phyloP scores from a whole-genome alignment of 1,140 invertebrate species.

The Trichomalopsis sarcophagae region DNA sequence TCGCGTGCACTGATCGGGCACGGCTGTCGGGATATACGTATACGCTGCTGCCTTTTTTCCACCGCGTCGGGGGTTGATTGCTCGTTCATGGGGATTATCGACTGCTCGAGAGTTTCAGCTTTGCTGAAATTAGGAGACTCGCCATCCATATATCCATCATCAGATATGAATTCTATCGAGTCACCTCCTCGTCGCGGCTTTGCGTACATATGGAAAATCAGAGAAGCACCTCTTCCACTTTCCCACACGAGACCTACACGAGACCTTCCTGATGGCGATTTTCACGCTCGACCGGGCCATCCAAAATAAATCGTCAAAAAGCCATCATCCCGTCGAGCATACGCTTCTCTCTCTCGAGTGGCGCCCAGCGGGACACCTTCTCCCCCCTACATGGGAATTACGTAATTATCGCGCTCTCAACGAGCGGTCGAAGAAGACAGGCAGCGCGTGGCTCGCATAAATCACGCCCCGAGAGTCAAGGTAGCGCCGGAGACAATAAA shows the following conservation, averaged over 20 bases:
- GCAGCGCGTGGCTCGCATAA: constrained; percentile 9
- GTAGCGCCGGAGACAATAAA: constrained; percentile 17
- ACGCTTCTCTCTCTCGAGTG: constrained; percentile 2
- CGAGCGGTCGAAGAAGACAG: background rate
- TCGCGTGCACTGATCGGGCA: constrained; percentile 64
- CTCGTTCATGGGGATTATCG: background rate
- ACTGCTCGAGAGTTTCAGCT: background rate
- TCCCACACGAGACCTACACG: constrained; percentile 9
- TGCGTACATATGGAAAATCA: too few relatives aligned
- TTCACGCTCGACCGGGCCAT: constrained; percentile 6
- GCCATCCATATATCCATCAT: background rate
- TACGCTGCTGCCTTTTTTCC: background rate
- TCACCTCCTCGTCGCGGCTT: too few relatives aligned
- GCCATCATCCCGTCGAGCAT: background rate
- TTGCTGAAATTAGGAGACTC: background rate
- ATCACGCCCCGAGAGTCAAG: constrained; percentile 37
- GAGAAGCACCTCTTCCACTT: too few relatives aligned
- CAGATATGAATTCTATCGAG: too few relatives aligned
- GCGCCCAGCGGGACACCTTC: constrained; percentile 38
- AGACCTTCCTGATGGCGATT: too few relatives aligned
- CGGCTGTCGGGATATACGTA: background rate
- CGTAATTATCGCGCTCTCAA: constrained; percentile 53
- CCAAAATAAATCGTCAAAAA: constrained; percentile 17
- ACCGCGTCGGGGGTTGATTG: background rate
- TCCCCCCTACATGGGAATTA: constrained; percentile 49